These are phyloP conservation scores for Harpalus rufipes DNA, from an alignment of 2,888 invertebrate species.

Conservation along the genomic window DNA sequence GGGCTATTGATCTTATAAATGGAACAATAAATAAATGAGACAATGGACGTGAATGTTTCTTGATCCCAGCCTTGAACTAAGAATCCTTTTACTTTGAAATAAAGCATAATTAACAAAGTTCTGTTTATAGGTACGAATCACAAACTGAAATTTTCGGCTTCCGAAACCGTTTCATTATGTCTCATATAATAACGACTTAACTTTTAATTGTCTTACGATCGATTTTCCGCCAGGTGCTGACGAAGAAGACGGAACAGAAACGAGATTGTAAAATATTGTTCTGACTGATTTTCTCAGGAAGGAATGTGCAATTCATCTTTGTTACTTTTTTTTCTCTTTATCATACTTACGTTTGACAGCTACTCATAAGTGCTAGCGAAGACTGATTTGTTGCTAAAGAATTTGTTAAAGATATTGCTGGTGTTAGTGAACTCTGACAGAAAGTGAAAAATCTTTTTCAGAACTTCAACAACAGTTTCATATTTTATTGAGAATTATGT, in stretches of 20 bases:
- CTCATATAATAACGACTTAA: slow-evolving; percentile 22
- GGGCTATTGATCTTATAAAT: not conserved
- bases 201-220: slow-evolving; percentile 24
- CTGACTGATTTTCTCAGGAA: slow-evolving; percentile 46
- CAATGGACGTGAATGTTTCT: not conserved
- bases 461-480: not conserved
- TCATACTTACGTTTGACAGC: slow-evolving; percentile 58
- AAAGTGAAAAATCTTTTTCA: slow-evolving; percentile 15
- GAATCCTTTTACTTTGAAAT: not conserved
- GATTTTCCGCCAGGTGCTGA: slow-evolving; percentile 27
- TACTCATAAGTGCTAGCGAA: slow-evolving; percentile 51
- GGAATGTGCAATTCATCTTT: slow-evolving; percentile 56
- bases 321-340: slow-evolving; percentile 60
- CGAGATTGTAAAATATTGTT: slow-evolving; percentile 23
- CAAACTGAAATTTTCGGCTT: not conserved
- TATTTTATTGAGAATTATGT: no score
- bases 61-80: not conserved
- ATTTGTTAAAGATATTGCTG: slow-evolving; percentile 43
- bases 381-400: slow-evolving; percentile 38
- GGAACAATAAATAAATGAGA: not conserved
- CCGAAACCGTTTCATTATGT: slow-evolving; percentile 3
- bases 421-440: not conserved
- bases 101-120: slow-evolving; percentile 21
- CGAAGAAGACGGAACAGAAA: slow-evolving; percentile 19
- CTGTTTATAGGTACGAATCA: not conserved